A percentile compares a stretch with the other conserved stretches of the same genome.
These are phyloP conservation scores for Syrista parreyssii DNA, from an alignment of 2,888 invertebrate species.

Conservation along the genomic window DNA sequence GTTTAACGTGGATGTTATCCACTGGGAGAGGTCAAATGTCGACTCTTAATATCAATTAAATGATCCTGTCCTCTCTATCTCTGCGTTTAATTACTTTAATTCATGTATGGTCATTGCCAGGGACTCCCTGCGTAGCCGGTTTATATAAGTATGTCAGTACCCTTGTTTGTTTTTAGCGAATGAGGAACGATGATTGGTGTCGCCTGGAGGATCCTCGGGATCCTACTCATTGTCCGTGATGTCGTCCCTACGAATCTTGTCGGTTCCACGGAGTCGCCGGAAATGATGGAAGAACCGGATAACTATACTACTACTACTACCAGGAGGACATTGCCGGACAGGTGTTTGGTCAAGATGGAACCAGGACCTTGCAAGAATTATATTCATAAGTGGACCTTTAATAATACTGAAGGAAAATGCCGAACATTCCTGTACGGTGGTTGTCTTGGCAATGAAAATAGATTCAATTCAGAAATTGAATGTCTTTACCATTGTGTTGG, in stretches of 20 bases:
- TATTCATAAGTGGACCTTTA: conserved; percentile 77
- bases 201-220: conserved; percentile 51
- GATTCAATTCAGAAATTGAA: conserved; percentile 76
- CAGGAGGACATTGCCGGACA: conserved; percentile 54
- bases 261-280: conserved; percentile 33
- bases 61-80: neutral
- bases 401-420: conserved; percentile 69
- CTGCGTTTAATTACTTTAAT: neutral
- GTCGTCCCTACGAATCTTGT: conserved; percentile 32
- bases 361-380: conserved; percentile 74
- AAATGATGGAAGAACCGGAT: conserved; percentile 39
- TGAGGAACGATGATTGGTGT: conserved; percentile 53
- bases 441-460: conserved; percentile 76
- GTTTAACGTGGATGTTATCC: neutral
- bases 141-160: neutral
- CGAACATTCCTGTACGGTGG: conserved; percentile 77
- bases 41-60: neutral
- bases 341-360: conserved; percentile 68
- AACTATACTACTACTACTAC: conserved; percentile 38
- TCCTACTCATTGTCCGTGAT: conserved; percentile 49
- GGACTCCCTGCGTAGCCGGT: neutral
- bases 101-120: neutral
- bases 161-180: conserved; percentile 38
- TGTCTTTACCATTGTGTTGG: conserved; percentile 75
- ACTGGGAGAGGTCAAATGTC: neutral